phyloP scores from a whole-genome alignment of 2,797 vertebrate genomes.

The Myotis myotis region DNA sequence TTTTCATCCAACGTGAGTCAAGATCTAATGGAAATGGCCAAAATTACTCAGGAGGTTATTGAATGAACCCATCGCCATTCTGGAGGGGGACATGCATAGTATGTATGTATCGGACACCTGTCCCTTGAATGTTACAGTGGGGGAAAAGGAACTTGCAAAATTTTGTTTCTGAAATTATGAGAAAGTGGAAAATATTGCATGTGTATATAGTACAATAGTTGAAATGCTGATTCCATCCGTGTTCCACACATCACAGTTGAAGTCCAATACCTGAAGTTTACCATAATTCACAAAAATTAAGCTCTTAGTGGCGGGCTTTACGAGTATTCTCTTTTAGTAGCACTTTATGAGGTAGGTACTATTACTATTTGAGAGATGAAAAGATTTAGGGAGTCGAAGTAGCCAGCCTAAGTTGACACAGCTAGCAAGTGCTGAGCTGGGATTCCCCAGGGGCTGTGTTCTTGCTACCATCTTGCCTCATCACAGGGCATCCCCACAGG shows the following conservation, averaged over 20 bases:
- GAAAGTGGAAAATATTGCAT: neutral
- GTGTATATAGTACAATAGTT: neutral
- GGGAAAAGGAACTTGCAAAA: neutral
- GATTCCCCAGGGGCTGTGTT: neutral
- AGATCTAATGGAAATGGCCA: conserved; percentile 31
- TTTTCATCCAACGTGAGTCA: conserved; percentile 15
- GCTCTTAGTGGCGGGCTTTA: neutral
- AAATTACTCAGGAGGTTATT: neutral
- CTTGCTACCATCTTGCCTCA: neutral
- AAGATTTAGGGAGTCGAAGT: neutral
- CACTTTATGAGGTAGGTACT: neutral
- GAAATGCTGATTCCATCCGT: neutral
- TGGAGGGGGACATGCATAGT: neutral
- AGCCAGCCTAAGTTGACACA: neutral
- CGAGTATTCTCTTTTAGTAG: neutral
- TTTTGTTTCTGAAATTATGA: neutral
- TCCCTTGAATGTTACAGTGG: neutral
- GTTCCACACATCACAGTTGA: neutral
- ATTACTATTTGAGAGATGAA: neutral
- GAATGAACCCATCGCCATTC: neutral
- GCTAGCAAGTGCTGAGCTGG: neutral
- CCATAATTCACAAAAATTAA: neutral
- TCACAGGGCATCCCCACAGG: neutral
- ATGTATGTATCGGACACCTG: neutral
- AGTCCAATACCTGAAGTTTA: neutral